Conservation (phyloP, 1,140 invertebrate species). For the Cephus cinctus region DNA sequence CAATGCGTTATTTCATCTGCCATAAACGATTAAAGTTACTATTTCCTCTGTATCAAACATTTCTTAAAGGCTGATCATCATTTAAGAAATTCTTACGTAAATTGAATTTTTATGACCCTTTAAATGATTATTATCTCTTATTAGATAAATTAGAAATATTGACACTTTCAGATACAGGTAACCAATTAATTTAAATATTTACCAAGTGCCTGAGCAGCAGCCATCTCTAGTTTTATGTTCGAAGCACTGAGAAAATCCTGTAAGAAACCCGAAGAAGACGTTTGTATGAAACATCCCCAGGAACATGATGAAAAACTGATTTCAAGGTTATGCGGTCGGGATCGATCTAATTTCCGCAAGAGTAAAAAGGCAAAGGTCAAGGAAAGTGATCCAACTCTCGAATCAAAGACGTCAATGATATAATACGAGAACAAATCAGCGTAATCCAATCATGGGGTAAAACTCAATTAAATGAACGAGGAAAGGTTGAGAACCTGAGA, state of each 20-base stretch:
- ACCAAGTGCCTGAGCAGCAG: constrained; percentile 2
- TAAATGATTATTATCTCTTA: not conserved
- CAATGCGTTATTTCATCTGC: no score
- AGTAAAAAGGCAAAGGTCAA: not conserved
- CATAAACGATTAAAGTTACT: no score
- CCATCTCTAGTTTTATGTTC: constrained; percentile 5
- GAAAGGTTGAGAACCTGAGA: not conserved
- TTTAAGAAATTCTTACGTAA: not conserved
- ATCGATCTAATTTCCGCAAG: no score
- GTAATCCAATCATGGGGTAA: constrained; percentile 1
- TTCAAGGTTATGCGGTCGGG: no score
- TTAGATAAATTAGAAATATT: not conserved
- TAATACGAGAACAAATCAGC: not conserved
- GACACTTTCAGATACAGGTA: not conserved
- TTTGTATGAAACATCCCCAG: no score
- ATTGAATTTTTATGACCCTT: not conserved
- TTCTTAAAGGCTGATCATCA: not conserved
- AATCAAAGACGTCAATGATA: not conserved
- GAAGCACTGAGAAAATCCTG: not conserved
- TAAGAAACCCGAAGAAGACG: not conserved
- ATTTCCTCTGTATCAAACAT: no score
- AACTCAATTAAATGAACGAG: not conserved
- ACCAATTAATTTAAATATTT: not conserved
- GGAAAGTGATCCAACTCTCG: not conserved
- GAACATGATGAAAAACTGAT: no score